phyloP scores from a whole-genome alignment of 2,797 vertebrate species.

The Pseudochirops cupreus region DNA sequence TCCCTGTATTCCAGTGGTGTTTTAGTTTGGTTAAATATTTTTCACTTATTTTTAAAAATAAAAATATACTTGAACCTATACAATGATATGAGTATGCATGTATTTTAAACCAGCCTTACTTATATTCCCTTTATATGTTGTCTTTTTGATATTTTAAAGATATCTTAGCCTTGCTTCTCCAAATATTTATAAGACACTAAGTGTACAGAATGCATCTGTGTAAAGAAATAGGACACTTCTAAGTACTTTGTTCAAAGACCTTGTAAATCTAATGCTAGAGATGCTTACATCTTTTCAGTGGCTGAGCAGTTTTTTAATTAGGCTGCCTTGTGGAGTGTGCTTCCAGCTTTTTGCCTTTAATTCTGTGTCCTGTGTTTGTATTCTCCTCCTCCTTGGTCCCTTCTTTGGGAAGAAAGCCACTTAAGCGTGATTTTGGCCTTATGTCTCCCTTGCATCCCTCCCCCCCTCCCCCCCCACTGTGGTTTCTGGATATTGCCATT shows the following conservation, averaged over 20 bases:
- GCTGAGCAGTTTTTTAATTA: not conserved
- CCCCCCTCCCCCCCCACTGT: not conserved
- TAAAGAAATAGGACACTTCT: conserved; percentile 20
- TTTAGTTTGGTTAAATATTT: not conserved
- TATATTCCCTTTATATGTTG: not conserved
- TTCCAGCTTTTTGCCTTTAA: conserved; percentile 5
- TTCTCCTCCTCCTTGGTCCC: conserved; percentile 4
- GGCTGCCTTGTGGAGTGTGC: conserved; percentile 13
- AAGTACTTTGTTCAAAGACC: conserved; percentile 37
- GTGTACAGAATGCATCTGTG: conserved; percentile 2
- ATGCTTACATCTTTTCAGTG: conserved; percentile 3
- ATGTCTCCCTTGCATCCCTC: not conserved
- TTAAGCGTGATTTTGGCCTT: conserved; percentile 23
- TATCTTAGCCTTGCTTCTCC: not conserved
- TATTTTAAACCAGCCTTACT: not conserved
- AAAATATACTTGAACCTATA: not conserved
- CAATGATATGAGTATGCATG: not conserved
- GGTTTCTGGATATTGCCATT: not conserved
- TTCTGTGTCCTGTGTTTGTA: not conserved
- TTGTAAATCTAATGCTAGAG: not conserved
- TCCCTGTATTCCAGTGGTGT: not conserved
- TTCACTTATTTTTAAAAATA: not conserved
- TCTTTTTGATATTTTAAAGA: not conserved
- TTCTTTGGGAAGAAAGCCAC: not conserved
- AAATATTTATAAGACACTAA: not conserved